Percentiles rank a stretch among this genome's conserved stretches.
Evolutionary conservation across 2,797 vertebrate species (phyloP).

Genomic region (Dryobates pubescens): DNA sequence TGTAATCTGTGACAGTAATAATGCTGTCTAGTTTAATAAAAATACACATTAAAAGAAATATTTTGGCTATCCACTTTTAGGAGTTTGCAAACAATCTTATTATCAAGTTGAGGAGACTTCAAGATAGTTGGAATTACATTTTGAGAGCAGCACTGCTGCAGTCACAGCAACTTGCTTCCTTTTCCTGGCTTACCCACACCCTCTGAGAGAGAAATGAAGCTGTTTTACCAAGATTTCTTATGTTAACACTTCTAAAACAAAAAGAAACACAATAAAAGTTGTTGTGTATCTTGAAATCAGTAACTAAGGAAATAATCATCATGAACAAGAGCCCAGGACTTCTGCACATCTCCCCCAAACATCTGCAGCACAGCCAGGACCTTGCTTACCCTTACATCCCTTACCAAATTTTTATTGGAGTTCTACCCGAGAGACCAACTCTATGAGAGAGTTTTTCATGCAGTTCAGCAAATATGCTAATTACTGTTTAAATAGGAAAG

Average conservation of each 20-base stretch:
- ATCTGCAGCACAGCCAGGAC: neutral
- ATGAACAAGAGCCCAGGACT: neutral
- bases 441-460: neutral
- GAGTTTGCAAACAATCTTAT: constrained; percentile 15
- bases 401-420: neutral
- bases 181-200: neutral
- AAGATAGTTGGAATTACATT: neutral
- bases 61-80: constrained; percentile 36
- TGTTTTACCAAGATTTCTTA: neutral
- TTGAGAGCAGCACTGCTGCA: neutral
- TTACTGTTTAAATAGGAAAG: neutral
- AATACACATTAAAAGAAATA: constrained; percentile 59
- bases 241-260: neutral
- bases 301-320: neutral
- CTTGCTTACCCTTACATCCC: neutral
- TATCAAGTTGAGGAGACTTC: neutral
- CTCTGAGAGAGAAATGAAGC: neutral
- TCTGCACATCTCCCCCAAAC: neutral
- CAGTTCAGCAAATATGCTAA: neutral
- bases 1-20: constrained; percentile 64
- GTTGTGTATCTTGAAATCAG: neutral
- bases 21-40: constrained; percentile 66
- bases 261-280: neutral
- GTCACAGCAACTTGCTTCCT: neutral
- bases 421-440: neutral